These are phyloP conservation scores for Pristiophorus japonicus DNA, from an alignment of 2,113 vertebrate genomes.

Conservation along the genomic window DNA sequence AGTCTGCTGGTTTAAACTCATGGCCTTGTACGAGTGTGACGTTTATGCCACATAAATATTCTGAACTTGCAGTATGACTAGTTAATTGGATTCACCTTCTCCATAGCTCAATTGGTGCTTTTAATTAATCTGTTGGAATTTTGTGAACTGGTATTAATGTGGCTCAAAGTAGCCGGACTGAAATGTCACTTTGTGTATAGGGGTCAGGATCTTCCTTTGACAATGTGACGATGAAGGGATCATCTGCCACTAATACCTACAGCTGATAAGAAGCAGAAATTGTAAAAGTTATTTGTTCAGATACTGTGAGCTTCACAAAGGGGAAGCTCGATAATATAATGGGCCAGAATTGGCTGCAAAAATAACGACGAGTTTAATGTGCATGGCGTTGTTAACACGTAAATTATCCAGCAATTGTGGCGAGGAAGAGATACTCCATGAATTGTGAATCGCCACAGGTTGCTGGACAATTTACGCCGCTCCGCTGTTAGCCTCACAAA, in stretches of 20 bases:
- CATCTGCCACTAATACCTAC: neutral
- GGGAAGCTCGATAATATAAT: neutral
- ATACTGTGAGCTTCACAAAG: neutral
- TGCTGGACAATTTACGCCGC: neutral
- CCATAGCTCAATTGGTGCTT: neutral
- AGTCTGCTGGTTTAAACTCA: neutral
- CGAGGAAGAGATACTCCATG: too few species aligned
- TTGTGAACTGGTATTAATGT: neutral
- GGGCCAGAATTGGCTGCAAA: neutral
- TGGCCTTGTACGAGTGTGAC: neutral
- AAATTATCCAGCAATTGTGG: neutral
- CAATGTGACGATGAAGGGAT: neutral
- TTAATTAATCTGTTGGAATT: constrained; percentile 12
- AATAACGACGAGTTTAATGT: neutral
- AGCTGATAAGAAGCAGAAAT: neutral
- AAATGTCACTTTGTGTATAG: neutral
- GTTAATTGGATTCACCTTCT: neutral
- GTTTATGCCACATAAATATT: neutral
- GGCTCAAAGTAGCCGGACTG: neutral
- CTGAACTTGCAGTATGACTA: neutral
- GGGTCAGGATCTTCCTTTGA: neutral
- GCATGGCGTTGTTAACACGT: neutral
- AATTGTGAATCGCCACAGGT: neutral
- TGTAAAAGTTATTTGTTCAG: neutral
- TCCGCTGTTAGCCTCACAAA: neutral